Conservation (phyloP, 2,113 vertebrate species). For the Clupea harengus region DNA sequence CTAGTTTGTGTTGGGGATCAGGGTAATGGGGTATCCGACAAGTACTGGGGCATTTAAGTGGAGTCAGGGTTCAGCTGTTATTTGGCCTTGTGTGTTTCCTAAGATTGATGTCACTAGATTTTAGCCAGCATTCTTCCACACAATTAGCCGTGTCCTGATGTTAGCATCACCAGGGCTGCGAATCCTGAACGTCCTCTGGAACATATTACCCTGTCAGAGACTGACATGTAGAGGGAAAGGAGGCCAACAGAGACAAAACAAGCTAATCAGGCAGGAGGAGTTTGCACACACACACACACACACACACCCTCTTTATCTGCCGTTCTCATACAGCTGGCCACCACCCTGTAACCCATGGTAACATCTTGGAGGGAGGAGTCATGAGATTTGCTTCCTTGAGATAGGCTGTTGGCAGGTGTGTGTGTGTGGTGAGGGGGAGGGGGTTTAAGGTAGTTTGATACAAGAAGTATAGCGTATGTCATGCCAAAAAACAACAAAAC, state of each 20-base stretch:
- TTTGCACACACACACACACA: background rate
- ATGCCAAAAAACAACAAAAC: too few relatives aligned
- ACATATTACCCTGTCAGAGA: too few relatives aligned
- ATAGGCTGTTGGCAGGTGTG: background rate
- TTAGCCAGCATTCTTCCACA: background rate
- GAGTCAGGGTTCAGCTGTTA: background rate
- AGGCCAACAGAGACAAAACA: too few relatives aligned
- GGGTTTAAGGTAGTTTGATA: background rate
- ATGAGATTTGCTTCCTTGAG: background rate
- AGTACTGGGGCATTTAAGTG: background rate
- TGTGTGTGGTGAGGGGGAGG: background rate
- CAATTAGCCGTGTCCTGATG: background rate
- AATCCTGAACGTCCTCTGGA: too few relatives aligned
- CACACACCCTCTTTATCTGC: background rate
- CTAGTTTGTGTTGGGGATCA: background rate
- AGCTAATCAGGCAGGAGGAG: too few relatives aligned
- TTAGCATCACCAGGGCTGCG: too few relatives aligned
- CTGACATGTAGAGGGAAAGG: too few relatives aligned
- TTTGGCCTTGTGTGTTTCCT: background rate
- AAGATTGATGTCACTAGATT: background rate
- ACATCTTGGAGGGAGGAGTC: slow-evolving; percentile 39
- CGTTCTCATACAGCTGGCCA: slow-evolving; percentile 47
- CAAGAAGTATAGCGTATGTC: too few relatives aligned
- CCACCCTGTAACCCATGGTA: slow-evolving; percentile 71
- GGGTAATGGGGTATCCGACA: too few relatives aligned